Conservation (phyloP, 1,140 invertebrate species). For the Drosophila parabipectinata region DNA sequence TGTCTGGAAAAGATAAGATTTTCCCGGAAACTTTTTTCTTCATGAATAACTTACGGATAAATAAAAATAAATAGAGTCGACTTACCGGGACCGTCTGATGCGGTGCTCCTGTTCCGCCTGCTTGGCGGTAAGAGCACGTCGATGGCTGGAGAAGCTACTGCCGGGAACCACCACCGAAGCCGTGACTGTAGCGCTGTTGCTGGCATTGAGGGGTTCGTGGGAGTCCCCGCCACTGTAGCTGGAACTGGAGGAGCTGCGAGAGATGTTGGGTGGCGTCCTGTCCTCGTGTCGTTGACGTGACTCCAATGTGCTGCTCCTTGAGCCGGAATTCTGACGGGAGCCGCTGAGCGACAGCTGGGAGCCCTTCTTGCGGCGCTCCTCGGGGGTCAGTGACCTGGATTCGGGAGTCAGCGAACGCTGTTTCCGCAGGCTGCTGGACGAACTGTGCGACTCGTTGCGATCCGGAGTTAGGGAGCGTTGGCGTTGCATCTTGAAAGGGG, state of each 20-base stretch:
- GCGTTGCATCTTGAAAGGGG: slow-evolving; percentile 73
- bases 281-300: slow-evolving; percentile 65
- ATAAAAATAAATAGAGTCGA: neutral
- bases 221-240: slow-evolving; percentile 78
- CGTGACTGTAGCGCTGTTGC: slow-evolving; percentile 27
- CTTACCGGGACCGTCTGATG: slow-evolving; percentile 78
- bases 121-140: slow-evolving; percentile 57
- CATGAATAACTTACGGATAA: neutral
- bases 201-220: slow-evolving; percentile 52
- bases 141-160: slow-evolving; percentile 28
- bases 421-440: slow-evolving; percentile 74
- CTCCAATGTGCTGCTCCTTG: slow-evolving; percentile 77
- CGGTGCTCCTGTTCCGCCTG: slow-evolving; percentile 76
- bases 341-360: slow-evolving; percentile 73
- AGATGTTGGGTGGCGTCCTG: slow-evolving; percentile 70
- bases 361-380: slow-evolving; percentile 76
- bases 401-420: slow-evolving; percentile 83
- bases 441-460: slow-evolving; percentile 79
- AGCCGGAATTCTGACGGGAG: slow-evolving; percentile 76
- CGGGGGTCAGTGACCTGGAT: slow-evolving; percentile 76
- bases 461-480: slow-evolving; percentile 79
- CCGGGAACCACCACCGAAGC: neutral
- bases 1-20: neutral
- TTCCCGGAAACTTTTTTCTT: neutral
- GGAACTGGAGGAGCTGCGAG: slow-evolving; percentile 82